phyloP scores from a whole-genome alignment of 1,140 invertebrate species.

The Centruroides sculpturatus region DNA sequence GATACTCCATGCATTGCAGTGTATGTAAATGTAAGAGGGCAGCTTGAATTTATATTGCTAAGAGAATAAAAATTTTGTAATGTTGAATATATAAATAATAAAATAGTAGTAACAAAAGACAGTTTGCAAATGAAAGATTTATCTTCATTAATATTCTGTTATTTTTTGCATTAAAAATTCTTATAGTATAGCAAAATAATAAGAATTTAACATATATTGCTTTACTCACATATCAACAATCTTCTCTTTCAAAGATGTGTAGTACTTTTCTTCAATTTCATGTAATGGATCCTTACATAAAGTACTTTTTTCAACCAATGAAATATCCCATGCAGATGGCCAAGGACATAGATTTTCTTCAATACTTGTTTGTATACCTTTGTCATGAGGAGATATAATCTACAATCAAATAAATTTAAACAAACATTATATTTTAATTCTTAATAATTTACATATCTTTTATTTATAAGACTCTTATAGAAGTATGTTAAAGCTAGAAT shows the following conservation, averaged over 20 bases:
- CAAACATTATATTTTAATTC: too few species aligned
- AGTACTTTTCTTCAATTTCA: constrained; percentile 30
- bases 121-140: constrained; percentile 1
- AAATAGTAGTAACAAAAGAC: too few species aligned
- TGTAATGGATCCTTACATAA: constrained; percentile 34
- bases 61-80: not conserved
- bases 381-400: constrained; percentile 85
- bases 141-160: too few species aligned
- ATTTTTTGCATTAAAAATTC: too few species aligned
- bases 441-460: too few species aligned
- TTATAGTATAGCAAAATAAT: too few species aligned
- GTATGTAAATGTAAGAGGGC: constrained; percentile 58
- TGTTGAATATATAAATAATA: too few species aligned
- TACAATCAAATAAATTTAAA: constrained; percentile 27
- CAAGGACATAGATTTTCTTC: constrained; percentile 56
- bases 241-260: constrained; percentile 8
- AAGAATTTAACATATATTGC: too few species aligned
- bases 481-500: too few species aligned
- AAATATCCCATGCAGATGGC: constrained; percentile 47
- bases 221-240: too few species aligned
- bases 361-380: constrained; percentile 66
- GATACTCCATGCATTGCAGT: constrained; percentile 98
- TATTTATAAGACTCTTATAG: too few species aligned
- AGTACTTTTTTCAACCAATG: constrained; percentile 22
- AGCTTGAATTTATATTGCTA: constrained; percentile 39